Evolutionary conservation across 2,797 vertebrate species (phyloP), one percentile per base, ranked within the genome.

Genomic region (Dendrocincla tyrannina): DNA sequence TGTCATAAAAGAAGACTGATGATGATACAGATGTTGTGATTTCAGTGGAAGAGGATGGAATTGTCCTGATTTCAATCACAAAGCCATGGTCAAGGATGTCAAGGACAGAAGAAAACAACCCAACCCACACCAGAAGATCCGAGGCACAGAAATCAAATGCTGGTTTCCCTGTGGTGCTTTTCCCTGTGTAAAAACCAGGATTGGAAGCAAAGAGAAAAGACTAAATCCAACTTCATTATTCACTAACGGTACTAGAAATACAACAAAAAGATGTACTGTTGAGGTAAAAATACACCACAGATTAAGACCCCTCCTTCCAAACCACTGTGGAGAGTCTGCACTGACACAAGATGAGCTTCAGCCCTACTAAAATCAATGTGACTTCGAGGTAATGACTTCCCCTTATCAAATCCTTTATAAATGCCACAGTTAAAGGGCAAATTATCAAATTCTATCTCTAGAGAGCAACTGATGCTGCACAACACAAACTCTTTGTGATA

Each of bases 331-430:
- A 72, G 23, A 87, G 53, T 79, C 72, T 76, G 63, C 39, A 76
- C 7, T 1, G 1, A 22, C 0, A 5, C 0, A 64, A n/a, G 12
- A 32, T 3, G 16, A 91, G 53, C 27, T 66, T 18, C 46, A 85
- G 46, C 27, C 53, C 27, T 17, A 16, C 8, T 16, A 58, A 60
- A 87, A 79, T 30, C 70, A 70, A 30, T 19, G 8, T 9, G 56
- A 2, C 17, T 73, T 39, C 73, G 58, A n/a, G 5, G 18, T 11
- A 60, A 72, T 14, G 18, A 37, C n/a, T 22, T 37, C 8, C 18
- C 30, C 32, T 39, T 11, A 14, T 8, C 23, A 16, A 30, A 15
- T 8, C 20, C 68, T 50, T 59, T 17, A 6, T 0, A 28, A 76
- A 17, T 1, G 6, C 17, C n/a, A 55, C 25, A 49, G 32, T 37